Evolutionary conservation across 2,797 vertebrate species (phyloP), one percentile per base, ranked within the genome.

Genomic region (Lepus townsendii): DNA sequence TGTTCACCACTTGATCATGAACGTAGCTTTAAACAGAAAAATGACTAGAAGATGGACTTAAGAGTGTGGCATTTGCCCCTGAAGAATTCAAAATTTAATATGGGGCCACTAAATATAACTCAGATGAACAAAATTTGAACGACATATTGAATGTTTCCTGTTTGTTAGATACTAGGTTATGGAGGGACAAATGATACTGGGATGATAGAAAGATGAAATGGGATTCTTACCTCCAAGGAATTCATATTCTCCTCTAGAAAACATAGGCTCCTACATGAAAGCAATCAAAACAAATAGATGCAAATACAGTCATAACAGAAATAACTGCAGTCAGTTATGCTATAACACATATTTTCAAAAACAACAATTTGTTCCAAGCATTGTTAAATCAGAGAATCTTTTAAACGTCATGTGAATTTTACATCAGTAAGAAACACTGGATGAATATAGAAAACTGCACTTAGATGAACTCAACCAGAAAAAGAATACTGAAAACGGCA

Each of bases 281-380:
- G 38, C 32, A 66, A 13, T 10, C 16, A 9, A 47, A 68, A 13
- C 76, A 92, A 77, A 52, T 5, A 76, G 63, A 62, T 84, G 38
- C 12, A 88, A 84, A 91, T 60, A 60, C 17, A 30, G 24, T 62
- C 32, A 27, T 62, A 35, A n/a, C 7, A 87, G 38, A 85, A 87
- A 75, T 75, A 47, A 76, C 62, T 90, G 24, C 5, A 63, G 7
- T 73, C 52, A 60, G 38, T 63, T 72, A 77, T 11, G 1, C 24
- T 30, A 16, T 47, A 78, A 30, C 2, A 1, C 13, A 68, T 83
- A 26, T 47, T 92, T 96, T 69, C 60, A 62, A 77, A 96, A 72
- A 54, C 12, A 75, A 1, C 26, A 72, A 54, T 93, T 60, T 84
- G 10, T 90, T 78, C 38, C 38, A 78, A 84, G 0, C 0, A 42